Conservation (phyloP, 2,888 invertebrate genomes). For the Amiota mariae region DNA sequence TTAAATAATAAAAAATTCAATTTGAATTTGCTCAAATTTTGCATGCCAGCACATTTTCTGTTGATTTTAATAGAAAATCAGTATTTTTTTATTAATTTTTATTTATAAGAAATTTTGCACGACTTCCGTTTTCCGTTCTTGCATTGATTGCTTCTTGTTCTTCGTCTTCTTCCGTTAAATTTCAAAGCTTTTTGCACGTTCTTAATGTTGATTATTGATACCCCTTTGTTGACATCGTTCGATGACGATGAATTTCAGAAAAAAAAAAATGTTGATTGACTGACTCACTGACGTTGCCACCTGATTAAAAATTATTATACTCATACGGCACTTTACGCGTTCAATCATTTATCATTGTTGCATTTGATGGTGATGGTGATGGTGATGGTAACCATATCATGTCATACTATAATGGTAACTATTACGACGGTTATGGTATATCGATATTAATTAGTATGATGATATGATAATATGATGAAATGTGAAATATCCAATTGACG, state of each 20-base stretch:
- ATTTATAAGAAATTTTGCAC: constrained; percentile 10
- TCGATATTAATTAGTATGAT: too few relatives aligned
- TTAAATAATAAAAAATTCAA: not conserved
- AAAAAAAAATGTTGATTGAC: too few relatives aligned
- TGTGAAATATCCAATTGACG: not conserved
- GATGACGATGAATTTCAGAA: too few relatives aligned
- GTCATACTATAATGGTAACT: too few relatives aligned
- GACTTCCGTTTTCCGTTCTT: constrained; percentile 22
- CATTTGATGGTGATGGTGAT: too few relatives aligned
- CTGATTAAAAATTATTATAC: constrained; percentile 2
- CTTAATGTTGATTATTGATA: not conserved
- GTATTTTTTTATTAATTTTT: not conserved
- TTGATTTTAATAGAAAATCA: not conserved
- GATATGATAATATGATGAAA: too few relatives aligned
- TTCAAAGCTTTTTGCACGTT: constrained; percentile 20
- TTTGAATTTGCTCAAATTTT: not conserved
- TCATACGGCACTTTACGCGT: not conserved
- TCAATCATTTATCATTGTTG: not conserved
- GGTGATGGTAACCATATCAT: too few relatives aligned
- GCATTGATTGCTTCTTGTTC: constrained; percentile 2
- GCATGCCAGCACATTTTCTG: not conserved
- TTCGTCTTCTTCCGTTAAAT: not conserved
- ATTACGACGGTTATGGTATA: too few relatives aligned
- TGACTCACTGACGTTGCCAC: constrained; percentile 38
- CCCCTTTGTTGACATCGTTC: not conserved